Conservation (phyloP, 2,888 invertebrate genomes). For the Caenorhabditis panamensis region DNA sequence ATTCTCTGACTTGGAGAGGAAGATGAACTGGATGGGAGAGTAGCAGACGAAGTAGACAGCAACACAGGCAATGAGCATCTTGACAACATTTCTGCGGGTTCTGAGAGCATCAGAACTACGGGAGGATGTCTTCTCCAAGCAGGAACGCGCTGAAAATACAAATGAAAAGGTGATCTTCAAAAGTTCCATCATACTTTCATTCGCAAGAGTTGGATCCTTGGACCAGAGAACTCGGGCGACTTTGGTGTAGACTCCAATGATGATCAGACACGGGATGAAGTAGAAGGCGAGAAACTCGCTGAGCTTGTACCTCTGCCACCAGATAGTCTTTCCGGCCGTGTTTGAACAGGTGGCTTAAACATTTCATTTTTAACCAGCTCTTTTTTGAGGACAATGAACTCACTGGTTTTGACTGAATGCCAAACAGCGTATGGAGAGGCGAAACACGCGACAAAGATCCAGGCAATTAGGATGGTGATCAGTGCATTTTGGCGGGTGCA, state of each 20-base stretch:
- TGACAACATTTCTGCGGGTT: slow-evolving; percentile 82
- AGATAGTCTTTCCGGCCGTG: slow-evolving; percentile 49
- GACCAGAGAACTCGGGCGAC: slow-evolving; percentile 76
- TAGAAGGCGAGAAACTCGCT: slow-evolving; percentile 78
- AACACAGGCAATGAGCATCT: slow-evolving; percentile 83
- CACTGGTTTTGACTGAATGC: slow-evolving; percentile 61
- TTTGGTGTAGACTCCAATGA: slow-evolving; percentile 74
- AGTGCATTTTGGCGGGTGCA: slow-evolving; percentile 70
- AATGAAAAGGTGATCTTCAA: slow-evolving; percentile 2
- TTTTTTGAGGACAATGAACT: slow-evolving; percentile 3
- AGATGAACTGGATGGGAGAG: slow-evolving; percentile 82
- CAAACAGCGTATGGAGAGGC: slow-evolving; percentile 75
- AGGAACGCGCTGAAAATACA: slow-evolving; percentile 40
- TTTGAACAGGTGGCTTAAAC: slow-evolving; percentile 67
- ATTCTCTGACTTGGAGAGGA: slow-evolving; percentile 73
- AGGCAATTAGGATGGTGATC: slow-evolving; percentile 62
- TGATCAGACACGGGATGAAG: slow-evolving; percentile 75
- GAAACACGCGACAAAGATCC: slow-evolving; percentile 72
- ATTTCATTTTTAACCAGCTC: too few relatives aligned
- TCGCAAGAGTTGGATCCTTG: slow-evolving; percentile 71
- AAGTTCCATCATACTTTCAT: too few relatives aligned
- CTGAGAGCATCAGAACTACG: slow-evolving; percentile 70
- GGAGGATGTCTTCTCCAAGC: slow-evolving; percentile 37
- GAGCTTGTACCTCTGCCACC: slow-evolving; percentile 75
- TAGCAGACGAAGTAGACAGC: slow-evolving; percentile 83